Evolutionary conservation across 2,797 vertebrate species (phyloP).

Genomic region (Diceros bicornis): DNA sequence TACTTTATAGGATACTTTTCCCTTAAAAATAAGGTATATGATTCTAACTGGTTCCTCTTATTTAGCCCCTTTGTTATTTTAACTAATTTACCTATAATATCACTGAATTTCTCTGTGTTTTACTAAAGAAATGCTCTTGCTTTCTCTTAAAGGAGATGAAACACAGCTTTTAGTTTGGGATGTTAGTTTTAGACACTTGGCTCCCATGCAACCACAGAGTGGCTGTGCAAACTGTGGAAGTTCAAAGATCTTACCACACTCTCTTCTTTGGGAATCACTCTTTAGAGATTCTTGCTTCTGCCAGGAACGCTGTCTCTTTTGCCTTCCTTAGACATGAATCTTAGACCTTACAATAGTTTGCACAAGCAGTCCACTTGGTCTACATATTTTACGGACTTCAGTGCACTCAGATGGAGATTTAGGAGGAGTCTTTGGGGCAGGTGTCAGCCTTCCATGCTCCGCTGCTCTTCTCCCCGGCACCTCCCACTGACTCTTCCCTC

Average conservation of each 20-base stretch:
- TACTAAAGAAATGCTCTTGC: background rate
- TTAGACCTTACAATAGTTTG: background rate
- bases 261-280: background rate
- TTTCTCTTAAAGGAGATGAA: background rate
- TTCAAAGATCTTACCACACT: background rate
- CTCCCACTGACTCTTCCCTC: background rate
- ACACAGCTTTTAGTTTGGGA: background rate
- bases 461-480: too few relatives aligned
- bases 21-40: constrained; percentile 26
- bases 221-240: background rate
- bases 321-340: background rate
- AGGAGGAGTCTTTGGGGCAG: background rate
- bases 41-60: background rate
- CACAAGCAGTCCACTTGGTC: background rate
- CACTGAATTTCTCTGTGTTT: background rate
- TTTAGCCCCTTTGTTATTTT: background rate
- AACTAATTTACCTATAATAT: background rate
- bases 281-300: background rate
- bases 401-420: background rate
- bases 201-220: too few relatives aligned
- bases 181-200: background rate
- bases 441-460: too few relatives aligned
- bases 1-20: background rate
- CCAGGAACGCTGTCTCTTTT: background rate
- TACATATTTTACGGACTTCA: background rate